A percentile compares a stretch with the other conserved stretches of the same genome.
Conservation (phyloP, 2,797 vertebrate genomes). For the Antrozous pallidus region DNA sequence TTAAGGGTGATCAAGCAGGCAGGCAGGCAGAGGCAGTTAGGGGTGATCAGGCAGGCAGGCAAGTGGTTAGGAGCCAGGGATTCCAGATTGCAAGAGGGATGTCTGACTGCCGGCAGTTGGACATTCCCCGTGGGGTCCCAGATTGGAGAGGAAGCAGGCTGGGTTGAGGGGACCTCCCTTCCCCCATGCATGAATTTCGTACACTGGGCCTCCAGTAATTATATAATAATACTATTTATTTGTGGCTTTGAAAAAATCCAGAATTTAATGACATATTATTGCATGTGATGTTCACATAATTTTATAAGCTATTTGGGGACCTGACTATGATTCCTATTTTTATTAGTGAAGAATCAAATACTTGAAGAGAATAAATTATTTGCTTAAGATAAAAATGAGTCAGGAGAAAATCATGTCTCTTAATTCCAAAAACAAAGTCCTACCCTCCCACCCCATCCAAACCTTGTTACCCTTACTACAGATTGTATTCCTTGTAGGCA, state of each 20-base stretch:
- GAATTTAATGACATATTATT: neutral
- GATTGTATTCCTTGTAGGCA: neutral
- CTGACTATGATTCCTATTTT: neutral
- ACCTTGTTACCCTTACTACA: neutral
- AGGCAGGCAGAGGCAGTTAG: too few species aligned
- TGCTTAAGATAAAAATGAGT: neutral
- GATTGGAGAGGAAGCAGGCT: too few species aligned
- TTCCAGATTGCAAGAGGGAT: too few species aligned
- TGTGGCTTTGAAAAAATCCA: neutral
- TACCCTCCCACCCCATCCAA: too few species aligned
- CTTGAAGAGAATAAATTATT: neutral
- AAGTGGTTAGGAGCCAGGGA: too few species aligned
- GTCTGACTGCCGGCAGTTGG: too few species aligned
- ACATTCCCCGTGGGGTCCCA: too few species aligned
- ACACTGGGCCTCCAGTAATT: neutral
- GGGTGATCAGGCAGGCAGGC: too few species aligned
- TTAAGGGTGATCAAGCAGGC: too few species aligned
- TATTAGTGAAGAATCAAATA: neutral
- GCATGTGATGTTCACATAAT: neutral
- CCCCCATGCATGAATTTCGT: too few species aligned
- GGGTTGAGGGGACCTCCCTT: too few species aligned
- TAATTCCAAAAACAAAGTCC: neutral
- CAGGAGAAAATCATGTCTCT: neutral
- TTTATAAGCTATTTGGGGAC: neutral
- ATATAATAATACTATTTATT: neutral